These are phyloP conservation scores for Heliocidaris tuberculata DNA, from an alignment of 35 echinoderm and acorn worm species.

Conservation along the genomic window DNA sequence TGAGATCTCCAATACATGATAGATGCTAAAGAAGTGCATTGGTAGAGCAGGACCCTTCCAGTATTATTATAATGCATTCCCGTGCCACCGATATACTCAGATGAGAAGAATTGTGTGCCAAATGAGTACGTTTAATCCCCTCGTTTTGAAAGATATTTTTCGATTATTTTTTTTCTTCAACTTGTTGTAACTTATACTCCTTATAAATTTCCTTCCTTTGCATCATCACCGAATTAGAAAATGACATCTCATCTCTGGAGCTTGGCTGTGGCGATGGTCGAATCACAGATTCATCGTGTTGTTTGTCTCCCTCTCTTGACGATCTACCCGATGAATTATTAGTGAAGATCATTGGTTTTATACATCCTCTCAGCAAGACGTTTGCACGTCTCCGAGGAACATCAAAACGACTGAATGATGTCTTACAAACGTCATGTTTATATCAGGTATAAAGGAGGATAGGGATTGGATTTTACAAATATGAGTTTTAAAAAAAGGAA, in stretches of 20 bases:
- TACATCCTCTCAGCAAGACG: constrained; percentile 57
- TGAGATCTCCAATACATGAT: no score
- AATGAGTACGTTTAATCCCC: no score
- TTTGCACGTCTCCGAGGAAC: constrained; percentile 45
- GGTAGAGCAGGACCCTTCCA: no score
- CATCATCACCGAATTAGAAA: neutral
- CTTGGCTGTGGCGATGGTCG: neutral
- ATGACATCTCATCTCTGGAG: neutral
- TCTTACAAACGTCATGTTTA: constrained; percentile 29
- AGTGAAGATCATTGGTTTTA: constrained; percentile 54
- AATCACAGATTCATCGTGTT: neutral
- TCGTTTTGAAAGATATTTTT: no score
- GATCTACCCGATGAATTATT: constrained; percentile 76
- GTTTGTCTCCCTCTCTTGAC: constrained; percentile 37
- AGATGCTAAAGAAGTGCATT: no score
- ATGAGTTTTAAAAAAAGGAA: no score
- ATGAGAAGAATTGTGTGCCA: no score
- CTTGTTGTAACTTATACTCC: no score
- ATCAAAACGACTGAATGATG: constrained; percentile 25
- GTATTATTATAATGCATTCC: no score
- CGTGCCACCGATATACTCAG: no score
- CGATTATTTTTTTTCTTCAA: no score
- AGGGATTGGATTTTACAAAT: no score
- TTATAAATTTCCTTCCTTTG: neutral
- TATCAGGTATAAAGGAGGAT: neutral